Conservation (phyloP, 1,140 invertebrate genomes). For the Papilio polyxenes region DNA sequence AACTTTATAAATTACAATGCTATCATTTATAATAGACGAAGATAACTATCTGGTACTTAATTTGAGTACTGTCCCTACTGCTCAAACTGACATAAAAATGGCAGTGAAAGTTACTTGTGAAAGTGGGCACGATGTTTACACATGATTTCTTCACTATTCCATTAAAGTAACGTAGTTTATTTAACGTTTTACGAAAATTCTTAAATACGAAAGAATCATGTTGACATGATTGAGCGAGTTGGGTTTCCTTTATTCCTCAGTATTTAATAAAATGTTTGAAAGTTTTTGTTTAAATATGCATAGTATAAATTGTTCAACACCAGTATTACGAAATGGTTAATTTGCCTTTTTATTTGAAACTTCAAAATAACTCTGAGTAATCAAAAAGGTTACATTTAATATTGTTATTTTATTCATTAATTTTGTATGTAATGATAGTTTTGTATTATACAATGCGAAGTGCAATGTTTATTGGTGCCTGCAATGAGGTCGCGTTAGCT, state of each 20-base stretch:
- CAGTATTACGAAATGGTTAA: neutral
- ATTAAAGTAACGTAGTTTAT: slow-evolving; percentile 8
- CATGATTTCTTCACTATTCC: slow-evolving; percentile 11
- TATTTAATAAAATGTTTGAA: neutral
- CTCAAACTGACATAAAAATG: slow-evolving; percentile 19
- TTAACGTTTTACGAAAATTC: neutral
- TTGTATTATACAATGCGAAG: slow-evolving; percentile 3
- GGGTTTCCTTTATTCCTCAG: neutral
- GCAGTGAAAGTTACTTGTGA: slow-evolving; percentile 32
- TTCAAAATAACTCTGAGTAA: neutral
- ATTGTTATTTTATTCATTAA: neutral
- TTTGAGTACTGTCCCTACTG: neutral
- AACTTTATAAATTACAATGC: neutral
- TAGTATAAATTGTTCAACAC: too few relatives aligned
- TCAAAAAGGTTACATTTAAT: neutral
- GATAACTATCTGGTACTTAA: slow-evolving; percentile 6
- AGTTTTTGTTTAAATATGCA: too few relatives aligned
- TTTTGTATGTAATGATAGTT: neutral
- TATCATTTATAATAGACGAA: neutral
- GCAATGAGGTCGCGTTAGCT: slow-evolving; percentile 1
- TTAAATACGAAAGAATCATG: neutral
- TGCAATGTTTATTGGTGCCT: slow-evolving; percentile 22
- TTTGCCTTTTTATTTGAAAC: neutral
- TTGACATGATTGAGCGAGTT: neutral
- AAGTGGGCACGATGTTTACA: slow-evolving; percentile 8